A percentile compares a stretch with the other conserved stretches of the same genome.
Evolutionary conservation across 2,888 invertebrate species (phyloP).

Genomic region (Acronicta aceris): DNA sequence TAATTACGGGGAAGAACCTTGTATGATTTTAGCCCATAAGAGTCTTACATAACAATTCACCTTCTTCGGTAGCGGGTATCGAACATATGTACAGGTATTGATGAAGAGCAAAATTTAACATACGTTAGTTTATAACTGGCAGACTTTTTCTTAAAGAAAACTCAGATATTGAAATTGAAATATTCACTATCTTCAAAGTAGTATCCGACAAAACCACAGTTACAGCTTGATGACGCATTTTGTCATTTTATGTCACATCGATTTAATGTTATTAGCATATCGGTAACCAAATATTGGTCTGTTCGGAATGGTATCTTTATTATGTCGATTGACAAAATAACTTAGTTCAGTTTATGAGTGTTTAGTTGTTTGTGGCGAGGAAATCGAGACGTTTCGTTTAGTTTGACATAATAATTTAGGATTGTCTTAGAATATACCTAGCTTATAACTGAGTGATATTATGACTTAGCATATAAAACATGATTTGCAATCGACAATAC

Average conservation of each 20-base stretch:
- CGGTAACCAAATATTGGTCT: constrained; percentile 41
- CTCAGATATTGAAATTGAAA: background rate
- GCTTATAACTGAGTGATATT: too few species aligned
- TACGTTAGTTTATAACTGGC: too few species aligned
- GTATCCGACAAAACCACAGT: background rate
- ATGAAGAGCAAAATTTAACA: too few species aligned
- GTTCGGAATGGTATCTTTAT: constrained; percentile 46
- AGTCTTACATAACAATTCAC: too few species aligned
- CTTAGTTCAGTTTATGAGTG: constrained; percentile 43
- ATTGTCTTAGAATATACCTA: background rate
- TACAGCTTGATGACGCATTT: constrained; percentile 17
- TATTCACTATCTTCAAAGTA: background rate
- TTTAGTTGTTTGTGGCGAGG: constrained; percentile 16
- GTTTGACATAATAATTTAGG: constrained; percentile 15
- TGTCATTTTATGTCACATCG: constrained; percentile 21
- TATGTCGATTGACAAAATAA: constrained; percentile 51
- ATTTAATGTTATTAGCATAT: constrained; percentile 38
- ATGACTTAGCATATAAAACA: too few species aligned
- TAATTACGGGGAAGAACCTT: too few species aligned
- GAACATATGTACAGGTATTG: too few species aligned
- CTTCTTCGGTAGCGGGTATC: too few species aligned
- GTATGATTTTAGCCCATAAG: too few species aligned
- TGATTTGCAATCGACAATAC: too few species aligned
- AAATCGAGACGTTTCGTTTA: constrained; percentile 14
- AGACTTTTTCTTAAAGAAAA: too few species aligned